A percentile compares a stretch with the other conserved stretches of the same genome.
These are phyloP conservation scores for Netelia melanura DNA, from an alignment of 2,888 invertebrate genomes.

Conservation along the genomic window DNA sequence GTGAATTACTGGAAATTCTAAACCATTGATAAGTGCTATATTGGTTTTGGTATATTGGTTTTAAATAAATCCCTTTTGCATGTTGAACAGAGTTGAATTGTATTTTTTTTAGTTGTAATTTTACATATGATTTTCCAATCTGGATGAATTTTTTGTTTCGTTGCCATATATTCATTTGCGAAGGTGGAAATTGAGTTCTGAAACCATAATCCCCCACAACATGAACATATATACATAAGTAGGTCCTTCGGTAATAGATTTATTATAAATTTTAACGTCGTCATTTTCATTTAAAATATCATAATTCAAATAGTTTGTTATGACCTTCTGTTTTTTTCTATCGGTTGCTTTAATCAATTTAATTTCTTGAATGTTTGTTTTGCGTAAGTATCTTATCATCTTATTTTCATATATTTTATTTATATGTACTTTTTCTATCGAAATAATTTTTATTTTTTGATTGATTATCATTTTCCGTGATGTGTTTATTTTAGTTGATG, in stretches of 20 bases:
- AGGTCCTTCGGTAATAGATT: slow-evolving; percentile 52
- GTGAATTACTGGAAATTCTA: slow-evolving; percentile 59
- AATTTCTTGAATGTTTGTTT: not conserved
- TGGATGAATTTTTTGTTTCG: too few relatives aligned
- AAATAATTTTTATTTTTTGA: slow-evolving; percentile 5
- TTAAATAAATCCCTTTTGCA: slow-evolving; percentile 53
- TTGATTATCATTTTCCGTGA: not conserved
- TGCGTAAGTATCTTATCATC: not conserved
- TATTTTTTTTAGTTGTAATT: slow-evolving; percentile 31
- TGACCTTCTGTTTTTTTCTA: not conserved
- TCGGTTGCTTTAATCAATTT: too few relatives aligned
- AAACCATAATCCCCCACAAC: slow-evolving; percentile 56
- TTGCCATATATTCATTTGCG: too few relatives aligned
- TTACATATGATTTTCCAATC: slow-evolving; percentile 54
- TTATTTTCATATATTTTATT: not conserved
- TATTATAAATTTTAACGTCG: slow-evolving; percentile 18
- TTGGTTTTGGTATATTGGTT: slow-evolving; percentile 53
- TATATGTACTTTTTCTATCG: slow-evolving; percentile 13
- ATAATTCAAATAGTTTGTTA: not conserved
- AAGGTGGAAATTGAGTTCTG: slow-evolving; percentile 34
- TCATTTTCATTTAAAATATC: slow-evolving; percentile 13
- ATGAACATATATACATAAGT: slow-evolving; percentile 45
- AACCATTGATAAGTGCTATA: slow-evolving; percentile 62
- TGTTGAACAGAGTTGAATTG: slow-evolving; percentile 53
- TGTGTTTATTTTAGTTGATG: not conserved